Base-by-base conservation (phyloP, 2,113 vertebrate genomes). In the Gopherus flavomarginatus region DNA sequence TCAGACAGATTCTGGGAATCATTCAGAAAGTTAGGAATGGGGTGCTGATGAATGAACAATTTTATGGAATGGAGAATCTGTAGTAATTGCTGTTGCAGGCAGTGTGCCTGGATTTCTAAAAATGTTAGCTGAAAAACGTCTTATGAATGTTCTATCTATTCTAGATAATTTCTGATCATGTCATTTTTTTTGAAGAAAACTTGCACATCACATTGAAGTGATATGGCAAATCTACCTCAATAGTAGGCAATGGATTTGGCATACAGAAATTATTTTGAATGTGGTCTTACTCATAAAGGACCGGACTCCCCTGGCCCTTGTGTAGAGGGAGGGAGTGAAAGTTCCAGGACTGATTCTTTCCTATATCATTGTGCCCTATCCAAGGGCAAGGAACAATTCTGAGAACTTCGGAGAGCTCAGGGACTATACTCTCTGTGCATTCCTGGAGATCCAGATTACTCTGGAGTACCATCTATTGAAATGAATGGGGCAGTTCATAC, bases 181-280 rank as follows among this genome's bases (percentile, higher is more conserved):
- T 14, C 89, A 2, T 19, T 44, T 44, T 85, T 54, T 2, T 78
- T 90, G 27, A 62, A 14, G 86, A 88, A 90, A 90, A 53, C 14
- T 11, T 0, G 0, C 5, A 4, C 16, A 4, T 69, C 75, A 96
- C 86, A 10, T 80, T 19, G 53, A 1, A 22, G 3, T 88, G 16
- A 80, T 90, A 56, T 82, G 96, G 86, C 69, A 89, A 53, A 80
- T 81, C 75, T 1, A 1, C 59, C 77, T 1, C 1, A n/a, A 44
- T 3, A 69, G 8, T 19, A 80, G 52, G n/a, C 22, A 56, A 16
- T 82, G 26, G 13, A 27, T 83, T 83, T 59, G 26, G 17, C 26
- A 47, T 57, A 44, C 26, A 83, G 62, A 72, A 91, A 53, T 85
- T 10, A 1, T 21, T 88, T 86, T 44, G 38, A 65, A 59, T 54